These are phyloP conservation scores for Tipula helvola DNA, from an alignment of 2,888 invertebrate genomes.

Conservation along the genomic window DNA sequence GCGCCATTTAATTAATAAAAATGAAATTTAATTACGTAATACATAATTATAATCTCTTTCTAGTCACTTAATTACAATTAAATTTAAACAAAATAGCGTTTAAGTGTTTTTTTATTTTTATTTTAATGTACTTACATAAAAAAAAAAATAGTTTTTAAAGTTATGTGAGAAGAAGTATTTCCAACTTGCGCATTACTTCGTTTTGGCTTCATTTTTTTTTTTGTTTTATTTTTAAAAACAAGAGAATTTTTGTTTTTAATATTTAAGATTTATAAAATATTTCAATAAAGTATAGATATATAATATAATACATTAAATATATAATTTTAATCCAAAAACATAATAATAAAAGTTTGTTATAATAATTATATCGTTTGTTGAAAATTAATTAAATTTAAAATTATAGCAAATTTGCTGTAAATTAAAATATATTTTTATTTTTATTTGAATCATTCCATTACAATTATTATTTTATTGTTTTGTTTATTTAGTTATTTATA, in stretches of 20 bases:
- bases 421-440: not conserved
- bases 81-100: not conserved
- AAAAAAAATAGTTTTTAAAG: not conserved
- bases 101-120: not conserved
- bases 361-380: not conserved
- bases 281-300: not conserved
- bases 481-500: not conserved
- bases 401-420: not conserved
- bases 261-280: not conserved
- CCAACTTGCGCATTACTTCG: not conserved
- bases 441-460: not conserved
- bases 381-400: not conserved
- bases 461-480: not conserved
- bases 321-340: not conserved
- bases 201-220: not conserved
- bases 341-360: not conserved
- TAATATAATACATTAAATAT: not conserved
- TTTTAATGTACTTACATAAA: not conserved
- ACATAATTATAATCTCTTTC: not conserved
- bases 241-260: not conserved
- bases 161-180: not conserved
- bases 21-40: not conserved
- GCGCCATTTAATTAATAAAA: not conserved
- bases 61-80: not conserved
- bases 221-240: not conserved